These are phyloP conservation scores for Hesperophylax magnus DNA, from an alignment of 1,140 invertebrate genomes.

Conservation along the genomic window DNA sequence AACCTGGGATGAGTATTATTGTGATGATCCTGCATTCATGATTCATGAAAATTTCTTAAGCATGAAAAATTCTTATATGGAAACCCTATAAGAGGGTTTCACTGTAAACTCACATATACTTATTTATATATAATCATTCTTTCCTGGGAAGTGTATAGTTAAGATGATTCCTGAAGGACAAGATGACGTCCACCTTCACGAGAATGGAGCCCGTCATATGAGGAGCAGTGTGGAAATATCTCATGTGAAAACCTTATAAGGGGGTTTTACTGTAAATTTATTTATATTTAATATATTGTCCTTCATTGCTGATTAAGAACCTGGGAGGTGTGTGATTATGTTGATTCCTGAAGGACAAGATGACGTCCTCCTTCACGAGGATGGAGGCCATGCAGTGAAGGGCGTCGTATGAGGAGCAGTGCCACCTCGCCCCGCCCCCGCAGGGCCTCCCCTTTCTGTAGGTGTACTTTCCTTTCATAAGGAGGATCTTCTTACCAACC, in stretches of 20 bases:
- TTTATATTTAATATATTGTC: too few relatives aligned
- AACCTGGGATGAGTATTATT: too few relatives aligned
- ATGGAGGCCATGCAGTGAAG: conserved; percentile 16
- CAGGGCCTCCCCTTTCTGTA: conserved; percentile 20
- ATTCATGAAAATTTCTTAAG: too few relatives aligned
- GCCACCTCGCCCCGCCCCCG: conserved; percentile 14
- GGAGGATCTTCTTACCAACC: not conserved
- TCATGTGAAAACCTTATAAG: too few relatives aligned
- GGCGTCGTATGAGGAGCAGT: conserved; percentile 18
- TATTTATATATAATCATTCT: too few relatives aligned
- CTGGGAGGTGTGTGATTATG: conserved; percentile 33
- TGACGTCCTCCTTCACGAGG: not conserved
- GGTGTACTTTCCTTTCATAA: conserved; percentile 13
- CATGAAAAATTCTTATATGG: too few relatives aligned
- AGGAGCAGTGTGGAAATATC: not conserved
- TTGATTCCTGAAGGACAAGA: not conserved
- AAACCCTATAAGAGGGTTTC: too few relatives aligned
- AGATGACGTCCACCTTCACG: not conserved
- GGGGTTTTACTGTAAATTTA: too few relatives aligned
- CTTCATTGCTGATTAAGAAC: not conserved
- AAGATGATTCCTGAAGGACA: not conserved
- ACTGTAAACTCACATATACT: too few relatives aligned
- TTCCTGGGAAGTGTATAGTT: conserved; percentile 16
- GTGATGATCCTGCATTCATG: too few relatives aligned
- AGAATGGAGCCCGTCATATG: not conserved